These are phyloP conservation scores for Stegana nigrithorax DNA, from an alignment of 2,888 invertebrate species.

Conservation along the genomic window DNA sequence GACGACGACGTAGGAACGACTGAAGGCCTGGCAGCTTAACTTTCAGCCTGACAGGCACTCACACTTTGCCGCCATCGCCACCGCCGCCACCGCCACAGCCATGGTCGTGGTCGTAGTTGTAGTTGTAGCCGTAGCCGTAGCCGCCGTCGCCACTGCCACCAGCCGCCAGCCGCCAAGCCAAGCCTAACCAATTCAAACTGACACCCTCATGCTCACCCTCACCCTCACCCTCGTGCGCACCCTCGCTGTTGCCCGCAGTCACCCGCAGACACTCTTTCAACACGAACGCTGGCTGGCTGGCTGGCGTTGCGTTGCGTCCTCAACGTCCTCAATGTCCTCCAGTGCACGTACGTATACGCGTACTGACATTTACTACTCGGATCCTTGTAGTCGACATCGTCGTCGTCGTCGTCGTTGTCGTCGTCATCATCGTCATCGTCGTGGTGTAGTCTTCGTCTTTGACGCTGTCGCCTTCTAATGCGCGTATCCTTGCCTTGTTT, in stretches of 20 bases:
- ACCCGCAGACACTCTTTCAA: not conserved
- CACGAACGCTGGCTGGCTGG: not conserved
- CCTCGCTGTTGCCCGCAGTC: too few species aligned
- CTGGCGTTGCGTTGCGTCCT: constrained; percentile 1
- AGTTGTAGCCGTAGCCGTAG: too few species aligned
- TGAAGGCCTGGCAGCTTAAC: constrained; percentile 12
- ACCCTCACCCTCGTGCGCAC: not conserved
- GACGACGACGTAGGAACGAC: constrained; percentile 3
- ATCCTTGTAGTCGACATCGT: constrained; percentile 7
- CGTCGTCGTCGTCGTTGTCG: not conserved
- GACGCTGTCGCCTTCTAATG: not conserved
- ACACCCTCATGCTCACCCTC: too few species aligned
- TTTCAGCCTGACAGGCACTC: constrained; percentile 8
- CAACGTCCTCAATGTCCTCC: not conserved
- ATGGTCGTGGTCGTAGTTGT: too few species aligned
- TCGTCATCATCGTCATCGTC: not conserved
- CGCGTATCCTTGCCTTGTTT: not conserved
- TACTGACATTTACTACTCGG: constrained; percentile 14
- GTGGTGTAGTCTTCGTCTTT: not conserved
- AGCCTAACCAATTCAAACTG: not conserved
- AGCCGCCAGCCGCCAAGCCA: not conserved
- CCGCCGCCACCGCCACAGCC: too few species aligned
- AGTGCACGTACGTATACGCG: not conserved
- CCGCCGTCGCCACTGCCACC: not conserved
- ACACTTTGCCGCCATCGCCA: too few species aligned